Base-by-base conservation (phyloP, 2,797 vertebrate species). In the Zalophus californianus region DNA sequence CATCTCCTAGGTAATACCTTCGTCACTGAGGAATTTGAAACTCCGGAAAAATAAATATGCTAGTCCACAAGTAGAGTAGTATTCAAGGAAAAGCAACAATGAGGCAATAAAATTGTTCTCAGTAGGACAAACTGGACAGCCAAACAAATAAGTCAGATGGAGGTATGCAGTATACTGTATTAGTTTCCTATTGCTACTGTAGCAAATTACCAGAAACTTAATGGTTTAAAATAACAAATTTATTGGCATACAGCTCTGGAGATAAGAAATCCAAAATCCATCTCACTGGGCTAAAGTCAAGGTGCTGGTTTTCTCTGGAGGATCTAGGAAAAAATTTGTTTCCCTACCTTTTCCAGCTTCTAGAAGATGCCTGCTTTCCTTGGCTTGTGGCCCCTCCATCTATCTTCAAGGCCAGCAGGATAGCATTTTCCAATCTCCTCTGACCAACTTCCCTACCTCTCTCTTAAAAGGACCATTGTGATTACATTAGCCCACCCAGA, bases 181-280 rank as follows among this genome's bases (percentile, higher is more conserved):
- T 87, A 41, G 32, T 50, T 70, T 64, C 41, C 13, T 86, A 84
- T 52, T 68, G 68, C 60, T 90, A 20, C 25, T 95, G 2, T 48
- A 89, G 54, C 38, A 38, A 93, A 89, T 95, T 64, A 77, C 9
- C 50, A 86, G 52, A 96, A 88, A 23, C 14, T 77, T 70, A 85
- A 21, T 84, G 35, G 52, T 41, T 91, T 94, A 90, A 90, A 84
- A 95, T 41, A 83, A 56, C 15, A 75, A 21, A 80, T 85, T 14
- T 82, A 44, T 60, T 44, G 0, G 54, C 60, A 38, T 90, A 27
- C 5, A 91, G 18, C 52, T 90, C 86, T 96, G 44, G 5, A 77
- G 14, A 58, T 64, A 92, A 50, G 10, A 86, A 72, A 29, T 89
- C 18, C 56, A 83, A 86, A 94, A 84, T 91, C 48, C 60, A 15